Conservation (phyloP, 2,888 invertebrate species). For the Nasonovia ribisnigri region DNA sequence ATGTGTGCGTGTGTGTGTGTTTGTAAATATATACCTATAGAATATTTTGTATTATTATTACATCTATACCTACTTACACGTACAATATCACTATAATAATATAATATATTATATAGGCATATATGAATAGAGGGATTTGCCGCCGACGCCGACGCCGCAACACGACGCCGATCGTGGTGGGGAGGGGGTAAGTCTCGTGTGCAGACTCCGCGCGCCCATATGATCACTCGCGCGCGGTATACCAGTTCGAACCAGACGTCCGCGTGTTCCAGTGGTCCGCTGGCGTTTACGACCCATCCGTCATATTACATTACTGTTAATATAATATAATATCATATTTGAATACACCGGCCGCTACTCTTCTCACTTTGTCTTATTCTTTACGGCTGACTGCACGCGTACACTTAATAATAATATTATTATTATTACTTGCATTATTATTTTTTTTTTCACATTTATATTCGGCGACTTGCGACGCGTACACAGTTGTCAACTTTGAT, state of each 20-base stretch:
- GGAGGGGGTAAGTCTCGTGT: slow-evolving; percentile 3
- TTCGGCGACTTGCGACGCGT: neutral
- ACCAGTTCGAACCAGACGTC: slow-evolving; percentile 63
- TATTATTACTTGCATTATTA: neutral
- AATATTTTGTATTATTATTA: neutral
- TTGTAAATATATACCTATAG: neutral
- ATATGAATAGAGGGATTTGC: neutral
- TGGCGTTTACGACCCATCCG: neutral
- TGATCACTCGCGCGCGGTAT: slow-evolving; percentile 5
- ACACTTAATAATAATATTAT: neutral
- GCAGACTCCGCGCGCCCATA: slow-evolving; percentile 29
- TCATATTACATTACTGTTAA: neutral
- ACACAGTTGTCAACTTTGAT: neutral
- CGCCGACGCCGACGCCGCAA: neutral
- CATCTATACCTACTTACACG: neutral
- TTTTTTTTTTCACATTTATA: neutral
- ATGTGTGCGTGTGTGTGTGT: neutral
- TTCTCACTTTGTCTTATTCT: neutral
- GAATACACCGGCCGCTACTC: neutral
- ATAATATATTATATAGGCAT: too few species aligned
- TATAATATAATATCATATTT: neutral
- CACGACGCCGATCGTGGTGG: neutral
- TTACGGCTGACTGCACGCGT: neutral
- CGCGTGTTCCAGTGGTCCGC: slow-evolving; percentile 50
- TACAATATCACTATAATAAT: neutral